Percentiles rank a stretch among this genome's conserved stretches.
These are phyloP conservation scores for Capricornis sumatraensis DNA, from an alignment of 2,113 vertebrate species.

Conservation along the genomic window DNA sequence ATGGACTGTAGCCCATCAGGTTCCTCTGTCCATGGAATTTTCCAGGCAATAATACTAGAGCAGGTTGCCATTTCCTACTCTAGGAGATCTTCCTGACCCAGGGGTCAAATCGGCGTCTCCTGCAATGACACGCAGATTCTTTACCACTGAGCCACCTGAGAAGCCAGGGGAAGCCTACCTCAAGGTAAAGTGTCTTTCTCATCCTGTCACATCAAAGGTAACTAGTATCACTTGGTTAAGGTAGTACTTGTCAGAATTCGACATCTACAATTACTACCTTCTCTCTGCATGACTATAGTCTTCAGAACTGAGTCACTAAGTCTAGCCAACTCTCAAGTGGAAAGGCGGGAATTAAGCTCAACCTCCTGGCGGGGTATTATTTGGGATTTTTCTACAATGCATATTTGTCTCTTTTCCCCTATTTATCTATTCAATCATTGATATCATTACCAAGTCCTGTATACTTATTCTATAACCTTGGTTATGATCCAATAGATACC, in stretches of 20 bases:
- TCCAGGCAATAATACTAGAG: not conserved
- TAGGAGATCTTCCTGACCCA: not conserved
- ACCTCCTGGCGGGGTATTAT: not conserved
- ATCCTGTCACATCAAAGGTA: not conserved
- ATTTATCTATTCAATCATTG: not conserved
- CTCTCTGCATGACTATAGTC: not conserved
- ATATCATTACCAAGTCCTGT: not conserved
- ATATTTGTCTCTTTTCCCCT: not conserved
- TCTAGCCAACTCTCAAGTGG: not conserved
- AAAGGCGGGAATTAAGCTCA: not conserved
- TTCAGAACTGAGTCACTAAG: not conserved
- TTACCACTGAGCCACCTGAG: not conserved
- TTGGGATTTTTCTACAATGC: not conserved
- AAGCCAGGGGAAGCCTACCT: not conserved
- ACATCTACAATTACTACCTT: not conserved
- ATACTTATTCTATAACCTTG: not conserved
- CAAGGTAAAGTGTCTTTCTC: not conserved
- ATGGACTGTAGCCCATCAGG: not conserved
- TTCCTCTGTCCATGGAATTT: not conserved
- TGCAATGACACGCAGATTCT: not conserved
- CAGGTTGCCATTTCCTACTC: not conserved
- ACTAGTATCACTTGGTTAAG: not conserved
- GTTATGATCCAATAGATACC: not conserved
- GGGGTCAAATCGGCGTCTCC: not conserved
- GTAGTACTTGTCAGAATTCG: not conserved